Percentiles rank a stretch among this genome's conserved stretches.
Conservation (phyloP, 1,140 invertebrate genomes). For the Magallana gigas region DNA sequence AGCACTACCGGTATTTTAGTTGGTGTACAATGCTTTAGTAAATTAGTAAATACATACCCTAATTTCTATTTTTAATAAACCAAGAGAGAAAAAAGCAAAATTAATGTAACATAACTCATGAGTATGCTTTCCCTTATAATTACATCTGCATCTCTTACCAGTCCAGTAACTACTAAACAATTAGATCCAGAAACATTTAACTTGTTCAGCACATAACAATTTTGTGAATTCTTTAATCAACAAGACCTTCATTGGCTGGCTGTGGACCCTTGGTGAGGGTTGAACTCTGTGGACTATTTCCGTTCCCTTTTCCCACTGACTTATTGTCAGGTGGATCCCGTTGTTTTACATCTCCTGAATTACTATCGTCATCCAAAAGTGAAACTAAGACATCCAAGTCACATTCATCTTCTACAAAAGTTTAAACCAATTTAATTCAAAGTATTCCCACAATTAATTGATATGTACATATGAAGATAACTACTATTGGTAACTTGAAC, state of each 20-base stretch:
- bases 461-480: too few species aligned
- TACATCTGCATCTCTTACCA: too few species aligned
- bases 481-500: too few species aligned
- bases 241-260: neutral
- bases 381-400: conserved; percentile 17
- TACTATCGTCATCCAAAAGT: conserved; percentile 39
- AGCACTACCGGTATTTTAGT: neutral
- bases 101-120: too few species aligned
- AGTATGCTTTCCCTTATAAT: too few species aligned
- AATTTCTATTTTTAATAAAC: too few species aligned
- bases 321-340: neutral
- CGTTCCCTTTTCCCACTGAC: neutral
- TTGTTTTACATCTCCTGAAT: conserved; percentile 23
- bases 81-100: too few species aligned
- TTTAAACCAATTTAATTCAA: too few species aligned
- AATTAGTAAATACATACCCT: neutral
- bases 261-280: neutral
- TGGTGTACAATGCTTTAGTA: neutral
- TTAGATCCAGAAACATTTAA: neutral
- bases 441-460: too few species aligned
- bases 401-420: conserved; percentile 24
- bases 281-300: neutral
- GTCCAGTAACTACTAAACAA: too few species aligned
- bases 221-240: neutral
- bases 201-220: neutral